Conservation (phyloP, 2,888 invertebrate species). For the Atethmia centrago region DNA sequence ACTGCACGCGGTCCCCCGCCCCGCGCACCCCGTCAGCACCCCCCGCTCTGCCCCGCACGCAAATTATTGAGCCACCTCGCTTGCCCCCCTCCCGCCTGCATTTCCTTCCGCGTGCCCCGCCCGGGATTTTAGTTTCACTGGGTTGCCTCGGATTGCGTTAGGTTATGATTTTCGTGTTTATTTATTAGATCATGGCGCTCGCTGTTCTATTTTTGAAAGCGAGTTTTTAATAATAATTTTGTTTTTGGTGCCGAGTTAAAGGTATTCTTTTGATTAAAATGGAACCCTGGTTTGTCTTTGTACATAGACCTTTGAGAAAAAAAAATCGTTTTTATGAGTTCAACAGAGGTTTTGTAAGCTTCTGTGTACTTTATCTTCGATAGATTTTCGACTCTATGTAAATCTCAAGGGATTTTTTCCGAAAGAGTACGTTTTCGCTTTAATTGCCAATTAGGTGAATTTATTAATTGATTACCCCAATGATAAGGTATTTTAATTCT, state of each 20-base stretch:
- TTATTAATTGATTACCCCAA: not conserved
- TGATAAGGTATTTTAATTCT: not conserved
- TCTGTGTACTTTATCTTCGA: not conserved
- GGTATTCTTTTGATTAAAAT: not conserved
- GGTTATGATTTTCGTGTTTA: conserved; percentile 72
- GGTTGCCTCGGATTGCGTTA: conserved; percentile 72
- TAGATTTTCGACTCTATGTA: not conserved
- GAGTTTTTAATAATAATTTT: conserved; percentile 2
- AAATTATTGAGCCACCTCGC: conserved; percentile 82
- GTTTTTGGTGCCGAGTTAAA: not conserved
- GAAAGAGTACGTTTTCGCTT: not conserved
- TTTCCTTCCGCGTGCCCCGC: conserved; percentile 81
- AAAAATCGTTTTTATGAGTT: not conserved
- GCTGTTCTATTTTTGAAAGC: conserved; percentile 38
- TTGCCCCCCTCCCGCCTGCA: conserved; percentile 72
- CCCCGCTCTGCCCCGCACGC: conserved; percentile 74
- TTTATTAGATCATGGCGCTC: conserved; percentile 34
- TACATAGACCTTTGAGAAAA: not conserved
- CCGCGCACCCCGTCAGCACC: conserved; percentile 49
- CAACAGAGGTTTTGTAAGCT: not conserved
- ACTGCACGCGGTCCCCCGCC: conserved; percentile 67
- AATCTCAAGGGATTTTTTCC: not conserved
- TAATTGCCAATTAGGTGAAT: not conserved
- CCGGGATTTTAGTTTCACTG: conserved; percentile 77
- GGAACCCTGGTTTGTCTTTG: not conserved